Evolutionary conservation across 2,888 invertebrate genomes (phyloP), one percentile per base, ranked within the genome.

Genomic region (Keiferia lycopersicella): DNA sequence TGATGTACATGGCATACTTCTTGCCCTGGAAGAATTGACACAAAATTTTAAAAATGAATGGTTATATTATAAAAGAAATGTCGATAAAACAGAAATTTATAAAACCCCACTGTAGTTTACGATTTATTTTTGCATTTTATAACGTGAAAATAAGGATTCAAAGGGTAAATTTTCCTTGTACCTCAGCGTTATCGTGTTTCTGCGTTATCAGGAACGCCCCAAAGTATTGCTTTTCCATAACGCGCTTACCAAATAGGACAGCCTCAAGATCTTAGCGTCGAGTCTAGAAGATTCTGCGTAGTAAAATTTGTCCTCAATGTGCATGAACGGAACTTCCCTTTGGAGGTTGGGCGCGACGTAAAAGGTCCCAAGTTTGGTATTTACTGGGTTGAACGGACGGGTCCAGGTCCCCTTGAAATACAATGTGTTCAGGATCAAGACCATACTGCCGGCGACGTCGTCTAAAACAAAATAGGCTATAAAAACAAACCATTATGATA

Each of bases 321-420:
- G 94, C 96, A 98, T 98, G 73, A 94, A 95, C 0, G 93, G 89
- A 0, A 93, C 92, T 1, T 85, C 79, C 56, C 93, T 86, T 62
- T 87, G 87, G 1, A 81, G 73, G 0, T 84, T 81, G 0, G 92
- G 85, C 0, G 91, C 83, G 4, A 93, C 81, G 75, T 94, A 93
- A 86, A 98, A 98, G 7, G 84, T 82, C 0, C 91, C 93, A 0
- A 81, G 69, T 63, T 83, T 88, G 0, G 96, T 96, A 0, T 87
- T 84, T 65, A 94, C 93, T 18, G 92, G 91, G 0, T 93, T 86
- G 77, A 97, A 97, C 73, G 93, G 94, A 67, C 94, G 91, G 0
- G 92, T 88, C 97, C 97, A 97, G 0, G 93, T 88, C 0, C 97
- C 97, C 79, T 96, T 95, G 91, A 97, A 97, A 86, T 94, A 97